These are phyloP conservation scores for Drosophila ananassae DNA, from an alignment of 1,140 invertebrate species.

Conservation along the genomic window DNA sequence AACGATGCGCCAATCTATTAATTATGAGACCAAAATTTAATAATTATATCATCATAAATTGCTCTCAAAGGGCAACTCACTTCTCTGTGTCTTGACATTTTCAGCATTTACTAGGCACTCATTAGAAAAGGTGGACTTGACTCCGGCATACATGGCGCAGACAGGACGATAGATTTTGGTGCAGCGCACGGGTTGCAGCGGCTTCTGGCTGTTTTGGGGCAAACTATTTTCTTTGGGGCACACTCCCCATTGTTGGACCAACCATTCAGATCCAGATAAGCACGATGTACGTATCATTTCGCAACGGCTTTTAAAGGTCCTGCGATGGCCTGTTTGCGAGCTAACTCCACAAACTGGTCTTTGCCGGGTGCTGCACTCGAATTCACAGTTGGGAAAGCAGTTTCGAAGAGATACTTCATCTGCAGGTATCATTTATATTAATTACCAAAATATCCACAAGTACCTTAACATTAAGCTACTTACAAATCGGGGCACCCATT, in stretches of 20 bases:
- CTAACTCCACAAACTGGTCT: slow-evolving; percentile 63
- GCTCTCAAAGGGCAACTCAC: slow-evolving; percentile 18
- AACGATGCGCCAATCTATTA: slow-evolving; percentile 72
- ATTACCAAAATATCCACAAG: neutral
- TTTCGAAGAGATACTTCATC: slow-evolving; percentile 51
- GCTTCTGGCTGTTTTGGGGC: slow-evolving; percentile 21
- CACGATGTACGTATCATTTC: slow-evolving; percentile 59
- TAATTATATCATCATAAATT: neutral
- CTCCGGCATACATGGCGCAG: slow-evolving; percentile 68
- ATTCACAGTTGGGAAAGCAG: slow-evolving; percentile 63
- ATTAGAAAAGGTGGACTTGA: slow-evolving; percentile 77
- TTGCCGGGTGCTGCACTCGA: slow-evolving; percentile 27
- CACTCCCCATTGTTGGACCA: slow-evolving; percentile 48
- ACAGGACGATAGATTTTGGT: slow-evolving; percentile 73
- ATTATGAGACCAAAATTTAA: neutral
- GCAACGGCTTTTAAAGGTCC: slow-evolving; percentile 62
- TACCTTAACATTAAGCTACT: slow-evolving; percentile 18
- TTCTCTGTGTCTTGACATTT: slow-evolving; percentile 65
- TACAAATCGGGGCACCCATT: slow-evolving; percentile 52
- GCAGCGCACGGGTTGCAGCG: slow-evolving; percentile 62
- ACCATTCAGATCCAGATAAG: slow-evolving; percentile 48
- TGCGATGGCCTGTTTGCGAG: slow-evolving; percentile 28
- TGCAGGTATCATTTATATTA: slow-evolving; percentile 1
- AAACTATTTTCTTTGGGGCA: slow-evolving; percentile 34
- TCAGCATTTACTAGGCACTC: slow-evolving; percentile 77